Conservation (phyloP, 1,140 invertebrate species). For the Archegozetes longisetosus region DNA sequence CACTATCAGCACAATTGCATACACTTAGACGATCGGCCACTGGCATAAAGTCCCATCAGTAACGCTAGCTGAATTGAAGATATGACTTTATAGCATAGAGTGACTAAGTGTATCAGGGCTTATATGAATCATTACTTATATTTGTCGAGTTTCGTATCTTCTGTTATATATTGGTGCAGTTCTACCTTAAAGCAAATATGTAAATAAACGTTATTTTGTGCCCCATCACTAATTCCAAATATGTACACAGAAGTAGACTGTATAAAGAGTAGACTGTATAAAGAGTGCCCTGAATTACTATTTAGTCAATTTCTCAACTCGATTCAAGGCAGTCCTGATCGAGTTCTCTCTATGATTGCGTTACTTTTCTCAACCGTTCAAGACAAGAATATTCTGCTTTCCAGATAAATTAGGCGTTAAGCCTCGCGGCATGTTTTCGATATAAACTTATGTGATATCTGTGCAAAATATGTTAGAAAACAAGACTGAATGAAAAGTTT, state of each 20-base stretch:
- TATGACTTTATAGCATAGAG: no score
- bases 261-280: neutral
- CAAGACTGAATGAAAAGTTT: no score
- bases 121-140: neutral
- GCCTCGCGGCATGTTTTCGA: neutral
- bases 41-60: no score
- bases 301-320: neutral
- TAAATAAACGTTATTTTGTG: neutral
- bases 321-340: neutral
- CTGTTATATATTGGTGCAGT: neutral
- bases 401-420: neutral
- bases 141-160: neutral
- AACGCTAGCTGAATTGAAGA: no score
- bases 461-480: no score
- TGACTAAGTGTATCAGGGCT: no score
- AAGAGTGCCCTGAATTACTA: neutral
- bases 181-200: neutral
- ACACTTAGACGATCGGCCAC: no score
- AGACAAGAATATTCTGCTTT: neutral
- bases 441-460: no score
- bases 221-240: neutral
- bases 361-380: constrained; percentile 15
- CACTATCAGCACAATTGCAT: neutral
- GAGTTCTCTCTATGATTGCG: neutral
- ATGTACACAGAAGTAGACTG: neutral